Conservation (phyloP, 1,140 invertebrate genomes). For the Harpegnathos saltator region DNA sequence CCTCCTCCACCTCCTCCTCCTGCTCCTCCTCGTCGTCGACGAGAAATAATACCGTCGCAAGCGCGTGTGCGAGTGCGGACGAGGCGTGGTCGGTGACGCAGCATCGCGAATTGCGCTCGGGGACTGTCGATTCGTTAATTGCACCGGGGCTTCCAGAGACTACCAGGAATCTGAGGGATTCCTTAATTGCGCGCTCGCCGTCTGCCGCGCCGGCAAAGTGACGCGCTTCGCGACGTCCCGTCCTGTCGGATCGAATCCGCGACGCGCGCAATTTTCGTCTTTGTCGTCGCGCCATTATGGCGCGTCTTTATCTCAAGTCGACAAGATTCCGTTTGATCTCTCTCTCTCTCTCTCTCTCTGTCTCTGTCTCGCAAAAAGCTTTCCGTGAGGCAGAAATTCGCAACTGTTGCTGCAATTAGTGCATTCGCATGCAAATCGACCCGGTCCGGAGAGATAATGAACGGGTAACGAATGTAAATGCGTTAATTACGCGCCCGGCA, state of each 20-base stretch:
- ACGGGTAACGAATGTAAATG: slow-evolving; percentile 8
- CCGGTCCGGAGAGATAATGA: not conserved
- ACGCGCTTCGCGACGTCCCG: slow-evolving; percentile 3
- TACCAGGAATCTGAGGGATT: slow-evolving; percentile 80
- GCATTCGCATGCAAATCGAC: slow-evolving; percentile 22
- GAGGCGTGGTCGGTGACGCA: slow-evolving; percentile 62
- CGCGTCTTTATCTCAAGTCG: too few relatives aligned
- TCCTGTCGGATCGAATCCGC: slow-evolving; percentile 5
- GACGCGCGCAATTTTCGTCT: too few relatives aligned
- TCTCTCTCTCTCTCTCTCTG: not conserved
- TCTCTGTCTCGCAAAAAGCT: not conserved
- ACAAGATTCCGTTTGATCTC: not conserved
- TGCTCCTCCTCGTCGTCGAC: not conserved
- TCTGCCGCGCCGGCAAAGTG: slow-evolving; percentile 42
- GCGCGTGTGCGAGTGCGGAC: not conserved
- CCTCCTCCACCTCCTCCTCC: slow-evolving; percentile 2
- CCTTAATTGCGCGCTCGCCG: slow-evolving; percentile 72
- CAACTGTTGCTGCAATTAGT: slow-evolving; percentile 4
- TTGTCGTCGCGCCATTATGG: too few relatives aligned
- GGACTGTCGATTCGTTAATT: slow-evolving; percentile 80
- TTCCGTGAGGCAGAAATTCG: not conserved
- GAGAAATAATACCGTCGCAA: slow-evolving; percentile 31
- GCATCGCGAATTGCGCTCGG: slow-evolving; percentile 71
- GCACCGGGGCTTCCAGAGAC: slow-evolving; percentile 67
- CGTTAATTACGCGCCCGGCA: slow-evolving; percentile 1